Conservation (phyloP, 2,888 invertebrate genomes). For the Sinhomidia bicolor region DNA sequence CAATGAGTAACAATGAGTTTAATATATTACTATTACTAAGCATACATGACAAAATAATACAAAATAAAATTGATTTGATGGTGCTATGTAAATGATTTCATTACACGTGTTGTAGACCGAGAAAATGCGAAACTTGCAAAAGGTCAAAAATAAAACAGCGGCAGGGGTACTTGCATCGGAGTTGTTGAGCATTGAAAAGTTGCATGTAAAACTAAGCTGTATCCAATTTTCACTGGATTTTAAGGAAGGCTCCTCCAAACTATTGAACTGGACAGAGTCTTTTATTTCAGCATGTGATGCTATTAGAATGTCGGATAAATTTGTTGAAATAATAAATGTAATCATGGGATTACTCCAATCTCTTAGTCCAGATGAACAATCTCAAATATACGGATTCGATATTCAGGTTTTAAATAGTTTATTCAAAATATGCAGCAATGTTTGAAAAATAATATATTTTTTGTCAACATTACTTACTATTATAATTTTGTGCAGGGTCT, state of each 20-base stretch:
- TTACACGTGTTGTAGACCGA: neutral
- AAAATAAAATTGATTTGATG: too few relatives aligned
- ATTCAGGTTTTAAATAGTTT: conserved; percentile 43
- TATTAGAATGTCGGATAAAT: conserved; percentile 48
- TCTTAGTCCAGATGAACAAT: conserved; percentile 24
- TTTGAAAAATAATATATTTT: neutral
- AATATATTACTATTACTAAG: too few relatives aligned
- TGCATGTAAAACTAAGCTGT: conserved; percentile 15
- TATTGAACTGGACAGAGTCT: neutral
- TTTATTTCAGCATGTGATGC: conserved; percentile 25
- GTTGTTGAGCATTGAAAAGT: conserved; percentile 40
- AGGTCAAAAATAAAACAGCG: neutral
- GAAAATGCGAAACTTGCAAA: neutral
- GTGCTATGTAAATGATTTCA: neutral
- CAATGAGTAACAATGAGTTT: too few relatives aligned
- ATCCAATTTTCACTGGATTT: conserved; percentile 57
- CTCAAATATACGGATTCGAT: conserved; percentile 62
- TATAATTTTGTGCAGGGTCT: conserved; percentile 43
- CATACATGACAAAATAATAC: too few relatives aligned
- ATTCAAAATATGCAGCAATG: too few relatives aligned
- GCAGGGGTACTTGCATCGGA: neutral
- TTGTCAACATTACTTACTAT: neutral
- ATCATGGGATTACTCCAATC: conserved; percentile 40
- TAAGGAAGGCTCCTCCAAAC: neutral
- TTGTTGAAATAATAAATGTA: conserved; percentile 48